phyloP scores from a whole-genome alignment of 2,797 vertebrate genomes.

The Urocyon cinereoargenteus region DNA sequence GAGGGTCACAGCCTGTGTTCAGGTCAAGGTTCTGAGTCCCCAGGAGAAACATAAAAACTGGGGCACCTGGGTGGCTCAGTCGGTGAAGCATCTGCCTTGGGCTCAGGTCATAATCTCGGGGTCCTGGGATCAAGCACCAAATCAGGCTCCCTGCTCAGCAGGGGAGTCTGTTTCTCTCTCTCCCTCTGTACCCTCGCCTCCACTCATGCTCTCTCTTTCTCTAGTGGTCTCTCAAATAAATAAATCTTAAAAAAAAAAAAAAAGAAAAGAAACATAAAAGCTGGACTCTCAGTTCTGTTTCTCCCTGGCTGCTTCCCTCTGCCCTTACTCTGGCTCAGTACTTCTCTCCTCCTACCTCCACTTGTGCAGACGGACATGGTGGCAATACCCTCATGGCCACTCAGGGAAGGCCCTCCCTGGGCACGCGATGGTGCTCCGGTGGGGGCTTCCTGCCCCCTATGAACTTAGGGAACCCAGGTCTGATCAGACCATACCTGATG shows the following conservation, averaged over 20 bases:
- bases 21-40: neutral
- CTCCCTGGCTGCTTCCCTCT: fast-evolving
- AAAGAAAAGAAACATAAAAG: neutral
- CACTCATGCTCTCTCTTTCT: neutral
- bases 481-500: too few species aligned
- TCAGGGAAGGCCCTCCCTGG: neutral
- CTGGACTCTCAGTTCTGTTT: neutral
- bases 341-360: neutral
- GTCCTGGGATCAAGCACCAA: too few species aligned
- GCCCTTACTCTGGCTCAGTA: fast-evolving
- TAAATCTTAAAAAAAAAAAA: neutral
- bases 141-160: neutral
- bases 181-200: neutral
- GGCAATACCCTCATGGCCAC: fast-evolving
- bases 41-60: neutral
- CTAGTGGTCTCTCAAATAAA: neutral
- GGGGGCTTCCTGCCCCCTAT: neutral
- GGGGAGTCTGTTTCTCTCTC: neutral
- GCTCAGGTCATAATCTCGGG: too few species aligned
- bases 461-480: too few species aligned
- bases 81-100: neutral
- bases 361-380: fast-evolving
- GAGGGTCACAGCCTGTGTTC: neutral
- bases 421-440: fast-evolving
- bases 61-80: neutral